Conservation (phyloP, 2,797 vertebrate species). For the Trichosurus vulpecula region DNA sequence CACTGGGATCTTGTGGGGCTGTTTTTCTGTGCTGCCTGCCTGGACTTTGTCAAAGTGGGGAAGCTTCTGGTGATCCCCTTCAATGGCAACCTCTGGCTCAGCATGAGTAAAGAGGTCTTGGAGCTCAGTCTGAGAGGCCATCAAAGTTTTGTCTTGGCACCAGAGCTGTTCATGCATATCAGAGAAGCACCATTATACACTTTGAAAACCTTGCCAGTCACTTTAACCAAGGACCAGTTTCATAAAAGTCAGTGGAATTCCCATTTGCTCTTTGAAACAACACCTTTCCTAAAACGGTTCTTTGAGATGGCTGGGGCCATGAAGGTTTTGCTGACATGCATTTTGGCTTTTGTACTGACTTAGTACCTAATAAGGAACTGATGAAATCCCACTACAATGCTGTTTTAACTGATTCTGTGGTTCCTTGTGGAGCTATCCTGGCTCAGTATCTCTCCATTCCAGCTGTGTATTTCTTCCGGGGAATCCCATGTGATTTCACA, state of each 20-base stretch:
- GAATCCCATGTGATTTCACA: slow-evolving; percentile 78
- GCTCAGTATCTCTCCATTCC: slow-evolving; percentile 80
- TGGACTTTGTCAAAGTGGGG: slow-evolving; percentile 1
- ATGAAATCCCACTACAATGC: slow-evolving; percentile 77
- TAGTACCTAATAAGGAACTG: slow-evolving; percentile 79
- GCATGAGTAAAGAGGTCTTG: slow-evolving; percentile 81
- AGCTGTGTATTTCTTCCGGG: slow-evolving; percentile 73
- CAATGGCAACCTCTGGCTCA: slow-evolving; percentile 93
- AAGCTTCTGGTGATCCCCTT: slow-evolving; percentile 88
- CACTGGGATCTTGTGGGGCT: neutral
- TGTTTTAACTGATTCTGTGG: slow-evolving; percentile 80
- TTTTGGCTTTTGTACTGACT: slow-evolving; percentile 75
- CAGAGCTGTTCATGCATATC: slow-evolving; percentile 83
- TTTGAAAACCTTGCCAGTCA: slow-evolving; percentile 84
- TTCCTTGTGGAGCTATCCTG: slow-evolving; percentile 79
- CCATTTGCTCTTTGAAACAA: slow-evolving; percentile 2
- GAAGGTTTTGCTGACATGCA: slow-evolving; percentile 66
- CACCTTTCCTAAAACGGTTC: slow-evolving; percentile 46
- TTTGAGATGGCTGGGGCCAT: slow-evolving; percentile 45
- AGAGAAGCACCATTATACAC: slow-evolving; percentile 84
- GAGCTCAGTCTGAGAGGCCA: slow-evolving; percentile 89
- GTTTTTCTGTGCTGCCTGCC: neutral
- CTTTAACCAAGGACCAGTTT: slow-evolving; percentile 73
- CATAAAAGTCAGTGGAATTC: neutral
- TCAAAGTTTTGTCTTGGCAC: slow-evolving; percentile 85